A percentile compares a stretch with the other conserved stretches of the same genome.
phyloP scores from a whole-genome alignment of 2,888 invertebrate species.

The Timema podura region DNA sequence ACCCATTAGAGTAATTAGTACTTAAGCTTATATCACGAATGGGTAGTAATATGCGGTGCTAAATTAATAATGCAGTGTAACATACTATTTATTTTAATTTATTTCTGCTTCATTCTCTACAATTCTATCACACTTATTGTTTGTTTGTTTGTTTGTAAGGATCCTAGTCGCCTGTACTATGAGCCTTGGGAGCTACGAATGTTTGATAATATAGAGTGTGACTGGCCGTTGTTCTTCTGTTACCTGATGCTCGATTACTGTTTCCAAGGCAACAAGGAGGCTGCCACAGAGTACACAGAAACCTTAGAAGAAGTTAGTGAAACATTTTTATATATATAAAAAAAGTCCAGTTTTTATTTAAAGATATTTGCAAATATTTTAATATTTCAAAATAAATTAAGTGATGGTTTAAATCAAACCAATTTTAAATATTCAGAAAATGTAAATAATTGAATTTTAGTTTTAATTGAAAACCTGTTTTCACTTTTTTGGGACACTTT shows the following conservation, averaged over 20 bases:
- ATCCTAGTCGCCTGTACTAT: constrained; percentile 78
- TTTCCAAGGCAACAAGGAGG: constrained; percentile 80
- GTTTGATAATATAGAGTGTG: constrained; percentile 99
- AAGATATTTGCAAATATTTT: too few relatives aligned
- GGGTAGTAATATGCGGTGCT: too few relatives aligned
- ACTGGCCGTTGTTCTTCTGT: constrained; percentile 97
- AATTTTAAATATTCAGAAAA: too few relatives aligned
- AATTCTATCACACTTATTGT: background rate
- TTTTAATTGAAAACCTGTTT: too few relatives aligned
- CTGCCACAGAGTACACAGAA: constrained; percentile 67
- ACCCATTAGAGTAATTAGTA: too few relatives aligned
- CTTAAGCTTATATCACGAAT: too few relatives aligned
- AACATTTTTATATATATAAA: background rate
- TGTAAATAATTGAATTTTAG: too few relatives aligned
- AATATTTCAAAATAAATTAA: too few relatives aligned
- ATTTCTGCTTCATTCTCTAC: background rate
- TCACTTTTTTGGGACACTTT: too few relatives aligned
- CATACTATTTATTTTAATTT: background rate
- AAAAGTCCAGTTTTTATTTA: too few relatives aligned
- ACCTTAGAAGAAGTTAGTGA: constrained; percentile 60
- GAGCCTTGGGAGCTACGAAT: constrained; percentile 96
- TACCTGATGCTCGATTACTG: constrained; percentile 90
- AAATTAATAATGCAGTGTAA: background rate
- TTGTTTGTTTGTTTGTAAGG: constrained; percentile 41
- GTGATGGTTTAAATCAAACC: too few relatives aligned